Evolutionary conservation across 2,888 invertebrate genomes (phyloP), one percentile per base, ranked within the genome.

Genomic region (Sarcophaga variegata): DNA sequence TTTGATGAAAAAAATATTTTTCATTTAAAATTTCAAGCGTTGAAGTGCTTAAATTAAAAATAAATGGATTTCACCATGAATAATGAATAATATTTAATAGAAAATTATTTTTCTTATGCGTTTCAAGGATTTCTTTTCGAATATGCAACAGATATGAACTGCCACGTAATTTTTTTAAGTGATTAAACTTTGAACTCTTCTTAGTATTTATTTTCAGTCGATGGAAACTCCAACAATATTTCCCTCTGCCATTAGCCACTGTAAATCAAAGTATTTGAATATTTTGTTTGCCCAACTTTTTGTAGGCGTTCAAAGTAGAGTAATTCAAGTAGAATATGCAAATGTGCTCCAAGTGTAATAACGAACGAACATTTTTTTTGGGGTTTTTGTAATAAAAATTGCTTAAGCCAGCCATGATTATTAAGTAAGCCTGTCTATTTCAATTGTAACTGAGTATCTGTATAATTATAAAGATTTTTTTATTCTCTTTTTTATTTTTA

Each of bases 151-250:
- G 6, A 37, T 47, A 20, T 54, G 20, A 60, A 49, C 6, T 66
- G 74, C 22, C n/a, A 54, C 4, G 27, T 64, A 69, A 64, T 75
- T 66, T 71, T 64, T 37, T 4, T 14, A 12, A 64, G 80, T 78
- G 75, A 78, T 87, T 87, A 87, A 87, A 49, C 78, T 87, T 54
- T 84, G 81, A 87, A 84, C 84, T 79, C 59, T 54, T 49, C 49
- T 67, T 81, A 80, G 81, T 78, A 66, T 54, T 81, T 37, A 37
- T 37, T 37, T 37, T 37, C 37, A 37, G 37, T 37, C 10, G 8
- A 37, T 37, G 0, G 37, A 37, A 37, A 37, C 8, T 8, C 10
- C 37, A 37, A 37, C 37, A 37, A 37, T 37, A 37, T 37, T 37
- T 37, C 37, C 37, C 1, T 2, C 8, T 37, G 37, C 37, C 10